These are phyloP conservation scores for Monodelphis domestica DNA, from an alignment of 2,797 vertebrate genomes.

Conservation along the genomic window DNA sequence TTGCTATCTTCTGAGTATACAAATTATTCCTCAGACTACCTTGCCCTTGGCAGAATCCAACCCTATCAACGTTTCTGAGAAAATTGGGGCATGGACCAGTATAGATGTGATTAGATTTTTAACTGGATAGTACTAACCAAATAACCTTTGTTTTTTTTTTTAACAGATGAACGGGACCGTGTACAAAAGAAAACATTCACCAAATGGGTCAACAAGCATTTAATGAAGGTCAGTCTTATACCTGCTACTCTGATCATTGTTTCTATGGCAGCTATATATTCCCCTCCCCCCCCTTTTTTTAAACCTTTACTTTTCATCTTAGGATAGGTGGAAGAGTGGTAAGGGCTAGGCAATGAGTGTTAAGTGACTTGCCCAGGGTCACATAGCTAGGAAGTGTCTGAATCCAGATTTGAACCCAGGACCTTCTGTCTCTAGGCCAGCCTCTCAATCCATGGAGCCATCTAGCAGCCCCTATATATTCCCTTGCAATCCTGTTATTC, in stretches of 20 bases:
- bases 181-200: constrained; percentile 99
- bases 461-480: no score
- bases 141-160: constrained; percentile 76
- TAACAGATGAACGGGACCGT: constrained; percentile 96
- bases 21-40: not conserved
- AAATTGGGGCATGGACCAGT: not conserved
- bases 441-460: no score
- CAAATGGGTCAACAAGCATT: constrained; percentile 99
- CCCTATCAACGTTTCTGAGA: constrained; percentile 8
- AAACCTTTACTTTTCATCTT: no score
- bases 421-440: no score
- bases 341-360: no score
- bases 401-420: no score
- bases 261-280: not conserved
- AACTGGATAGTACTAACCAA: constrained; percentile 61
- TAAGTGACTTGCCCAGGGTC: no score
- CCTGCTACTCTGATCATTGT: accelerated
- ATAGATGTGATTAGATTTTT: not conserved
- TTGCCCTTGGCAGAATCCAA: constrained; percentile 15
- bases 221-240: constrained; percentile 93
- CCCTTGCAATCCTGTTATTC: not conserved
- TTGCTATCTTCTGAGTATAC: not conserved
- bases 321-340: no score
- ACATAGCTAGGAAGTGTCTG: no score
- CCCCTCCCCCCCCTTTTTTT: no score